Evolutionary conservation across 2,888 invertebrate species (phyloP).

Genomic region (Perizoma affinitatum): DNA sequence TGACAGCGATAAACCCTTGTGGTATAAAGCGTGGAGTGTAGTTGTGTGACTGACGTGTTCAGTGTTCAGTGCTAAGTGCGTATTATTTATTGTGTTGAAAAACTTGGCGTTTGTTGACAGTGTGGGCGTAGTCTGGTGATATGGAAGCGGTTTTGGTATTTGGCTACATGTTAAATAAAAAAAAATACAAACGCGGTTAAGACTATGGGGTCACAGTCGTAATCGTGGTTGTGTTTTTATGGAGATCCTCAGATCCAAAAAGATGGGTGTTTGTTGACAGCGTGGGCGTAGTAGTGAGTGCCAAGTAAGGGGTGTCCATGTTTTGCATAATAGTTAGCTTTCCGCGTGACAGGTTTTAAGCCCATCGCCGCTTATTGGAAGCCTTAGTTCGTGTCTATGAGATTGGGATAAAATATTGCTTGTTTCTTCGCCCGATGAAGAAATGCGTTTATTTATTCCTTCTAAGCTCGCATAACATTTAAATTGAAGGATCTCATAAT

Average conservation of each 20-base stretch:
- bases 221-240: slow-evolving; percentile 1
- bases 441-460: too few species aligned
- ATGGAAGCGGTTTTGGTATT: neutral
- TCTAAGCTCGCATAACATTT: too few species aligned
- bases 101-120: slow-evolving; percentile 30
- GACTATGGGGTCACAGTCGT: neutral
- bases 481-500: too few species aligned
- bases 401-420: too few species aligned
- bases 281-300: slow-evolving; percentile 1
- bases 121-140: slow-evolving; percentile 11
- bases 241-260: neutral
- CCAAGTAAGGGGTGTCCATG: too few species aligned
- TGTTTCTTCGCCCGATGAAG: too few species aligned
- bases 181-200: neutral
- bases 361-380: too few species aligned
- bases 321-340: too few species aligned
- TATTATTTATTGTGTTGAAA: slow-evolving; percentile 20
- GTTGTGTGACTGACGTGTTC: slow-evolving; percentile 16
- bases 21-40: slow-evolving; percentile 1
- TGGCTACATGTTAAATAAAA: too few species aligned
- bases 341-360: too few species aligned
- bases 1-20: neutral
- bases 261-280: slow-evolving; percentile 29
- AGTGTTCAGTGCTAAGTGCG: slow-evolving; percentile 21
- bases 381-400: too few species aligned